A percentile compares a stretch with the other conserved stretches of the same genome.
These are phyloP conservation scores for Nemapogon koenigi DNA, from an alignment of 2,888 invertebrate species.

Conservation along the genomic window DNA sequence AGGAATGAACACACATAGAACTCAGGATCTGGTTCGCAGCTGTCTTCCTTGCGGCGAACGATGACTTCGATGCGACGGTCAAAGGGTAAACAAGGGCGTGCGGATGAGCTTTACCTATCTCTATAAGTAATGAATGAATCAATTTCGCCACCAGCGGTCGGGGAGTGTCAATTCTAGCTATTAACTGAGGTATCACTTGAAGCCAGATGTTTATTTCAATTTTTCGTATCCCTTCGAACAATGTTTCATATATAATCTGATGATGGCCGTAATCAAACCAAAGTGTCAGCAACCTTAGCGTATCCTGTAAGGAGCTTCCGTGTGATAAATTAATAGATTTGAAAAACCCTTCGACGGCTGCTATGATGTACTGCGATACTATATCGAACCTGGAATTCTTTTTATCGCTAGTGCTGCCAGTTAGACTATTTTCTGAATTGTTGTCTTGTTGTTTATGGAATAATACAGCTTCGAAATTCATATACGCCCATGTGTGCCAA, in stretches of 20 bases:
- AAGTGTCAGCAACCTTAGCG: constrained; percentile 88
- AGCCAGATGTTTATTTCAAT: constrained; percentile 99
- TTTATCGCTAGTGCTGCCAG: constrained; percentile 48
- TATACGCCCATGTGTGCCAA: constrained; percentile 98
- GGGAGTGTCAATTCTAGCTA: constrained; percentile 96
- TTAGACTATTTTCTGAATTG: constrained; percentile 46
- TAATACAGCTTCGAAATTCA: constrained; percentile 94
- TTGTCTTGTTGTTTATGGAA: constrained; percentile 62
- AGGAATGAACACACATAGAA: constrained; percentile 95
- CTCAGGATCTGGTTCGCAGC: constrained; percentile 95
- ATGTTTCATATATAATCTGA: constrained; percentile 91
- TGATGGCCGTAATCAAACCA: constrained; percentile 99
- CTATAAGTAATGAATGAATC: constrained; percentile 92
- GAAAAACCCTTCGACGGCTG: constrained; percentile 95
- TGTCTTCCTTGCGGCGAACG: constrained; percentile 80
- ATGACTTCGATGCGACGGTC: constrained; percentile 96
- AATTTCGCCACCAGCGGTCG: constrained; percentile 86
- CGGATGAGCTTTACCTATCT: constrained; percentile 97
- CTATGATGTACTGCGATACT: constrained; percentile 71
- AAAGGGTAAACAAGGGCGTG: constrained; percentile 97
- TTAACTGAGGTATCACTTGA: constrained; percentile 98
- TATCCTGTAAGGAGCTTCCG: constrained; percentile 95
- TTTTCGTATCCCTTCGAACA: constrained; percentile 88
- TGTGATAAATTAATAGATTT: constrained; percentile 93
- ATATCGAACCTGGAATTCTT: constrained; percentile 49